A percentile compares a stretch with the other conserved stretches of the same genome.
Evolutionary conservation across 2,797 vertebrate species (phyloP).

Genomic region (Sebastiscus tertius): DNA sequence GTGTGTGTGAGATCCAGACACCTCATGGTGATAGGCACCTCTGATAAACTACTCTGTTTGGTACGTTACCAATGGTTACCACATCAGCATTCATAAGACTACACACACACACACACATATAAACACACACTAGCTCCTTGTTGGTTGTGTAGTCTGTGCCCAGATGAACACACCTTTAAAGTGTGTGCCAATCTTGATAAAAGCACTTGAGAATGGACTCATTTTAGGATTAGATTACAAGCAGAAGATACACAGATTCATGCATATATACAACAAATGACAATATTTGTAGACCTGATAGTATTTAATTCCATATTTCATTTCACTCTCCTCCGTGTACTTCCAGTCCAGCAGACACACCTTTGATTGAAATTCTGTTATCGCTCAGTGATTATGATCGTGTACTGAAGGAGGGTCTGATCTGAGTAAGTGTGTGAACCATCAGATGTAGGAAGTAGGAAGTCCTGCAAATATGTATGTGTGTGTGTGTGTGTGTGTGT

Average conservation of each 20-base stretch:
- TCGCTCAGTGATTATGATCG: constrained; percentile 29
- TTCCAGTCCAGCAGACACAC: constrained; percentile 22
- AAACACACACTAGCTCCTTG: not conserved
- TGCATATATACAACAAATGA: constrained; percentile 3
- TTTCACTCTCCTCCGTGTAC: not conserved
- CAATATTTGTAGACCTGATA: constrained; percentile 4
- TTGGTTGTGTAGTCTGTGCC: constrained; percentile 2
- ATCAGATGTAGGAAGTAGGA: constrained; percentile 2
- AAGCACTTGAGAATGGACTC: constrained; percentile 30
- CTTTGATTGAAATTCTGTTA: constrained; percentile 32
- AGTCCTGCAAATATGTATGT: not conserved
- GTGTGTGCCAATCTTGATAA: constrained; percentile 34
- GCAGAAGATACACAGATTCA: constrained; percentile 12
- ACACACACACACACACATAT: not conserved
- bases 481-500: not conserved
- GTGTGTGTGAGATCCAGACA: constrained; percentile 25
- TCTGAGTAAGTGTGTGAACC: constrained; percentile 1
- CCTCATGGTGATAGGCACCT: constrained; percentile 45
- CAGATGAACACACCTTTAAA: constrained; percentile 38
- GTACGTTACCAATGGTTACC: constrained; percentile 57
- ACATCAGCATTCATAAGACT: constrained; percentile 41
- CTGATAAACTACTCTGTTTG: constrained; percentile 57
- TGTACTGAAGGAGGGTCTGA: constrained; percentile 49
- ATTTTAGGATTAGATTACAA: constrained; percentile 35
- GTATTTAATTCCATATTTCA: constrained; percentile 7